A percentile compares a stretch with the other conserved stretches of the same genome.
These are phyloP conservation scores for Troides helena DNA, from an alignment of 2,888 invertebrate genomes.

Conservation along the genomic window DNA sequence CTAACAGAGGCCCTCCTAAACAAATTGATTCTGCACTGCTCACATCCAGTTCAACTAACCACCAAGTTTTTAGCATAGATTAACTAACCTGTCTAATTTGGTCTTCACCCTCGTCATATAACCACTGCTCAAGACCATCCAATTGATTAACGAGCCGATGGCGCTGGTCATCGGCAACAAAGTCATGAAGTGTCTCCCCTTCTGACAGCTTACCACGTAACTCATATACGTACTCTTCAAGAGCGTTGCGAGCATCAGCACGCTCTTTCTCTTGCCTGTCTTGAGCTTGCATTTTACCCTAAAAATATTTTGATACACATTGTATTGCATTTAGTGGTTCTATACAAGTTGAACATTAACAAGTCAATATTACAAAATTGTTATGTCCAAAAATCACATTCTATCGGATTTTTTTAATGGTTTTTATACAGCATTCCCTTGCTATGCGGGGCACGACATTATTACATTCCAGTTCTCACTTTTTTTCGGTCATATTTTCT, in stretches of 20 bases:
- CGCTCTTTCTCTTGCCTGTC: conserved; percentile 97
- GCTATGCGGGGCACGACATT: too few species aligned
- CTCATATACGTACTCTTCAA: conserved; percentile 99
- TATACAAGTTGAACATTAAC: not conserved
- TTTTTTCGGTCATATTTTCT: too few species aligned
- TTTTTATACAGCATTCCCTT: too few species aligned
- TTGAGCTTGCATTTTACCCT: conserved; percentile 90
- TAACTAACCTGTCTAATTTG: conserved; percentile 81
- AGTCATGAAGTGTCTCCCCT: conserved; percentile 87
- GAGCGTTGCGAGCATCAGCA: conserved; percentile 96
- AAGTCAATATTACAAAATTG: too few species aligned
- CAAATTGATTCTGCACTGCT: too few species aligned
- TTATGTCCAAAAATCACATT: too few species aligned
- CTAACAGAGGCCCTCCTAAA: too few species aligned
- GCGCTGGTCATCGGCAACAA: conserved; percentile 86
- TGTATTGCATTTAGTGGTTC: not conserved
- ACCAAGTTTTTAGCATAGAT: not conserved
- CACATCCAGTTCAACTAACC: too few species aligned
- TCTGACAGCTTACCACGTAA: conserved; percentile 92
- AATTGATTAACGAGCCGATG: conserved; percentile 82
- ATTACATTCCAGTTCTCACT: too few species aligned
- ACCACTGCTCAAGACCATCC: conserved; percentile 95
- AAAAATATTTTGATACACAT: conserved; percentile 21
- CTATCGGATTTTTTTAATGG: too few species aligned
- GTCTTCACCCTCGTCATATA: conserved; percentile 97